Conservation (phyloP, 2,888 invertebrate species). For the Drosophila ochracea region DNA sequence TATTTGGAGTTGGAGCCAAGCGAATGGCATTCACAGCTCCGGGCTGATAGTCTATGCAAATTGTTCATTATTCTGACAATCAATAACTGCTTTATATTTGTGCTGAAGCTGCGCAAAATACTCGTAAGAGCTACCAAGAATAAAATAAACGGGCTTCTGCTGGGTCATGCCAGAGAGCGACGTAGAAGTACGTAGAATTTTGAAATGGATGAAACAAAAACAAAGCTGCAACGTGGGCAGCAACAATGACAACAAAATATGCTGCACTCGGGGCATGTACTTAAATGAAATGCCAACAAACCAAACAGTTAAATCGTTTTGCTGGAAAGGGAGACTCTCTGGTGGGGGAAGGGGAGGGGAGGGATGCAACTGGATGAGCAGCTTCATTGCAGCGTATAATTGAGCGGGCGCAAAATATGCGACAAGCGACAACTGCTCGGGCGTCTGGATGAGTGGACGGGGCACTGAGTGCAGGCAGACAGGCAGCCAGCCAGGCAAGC, state of each 20-base stretch:
- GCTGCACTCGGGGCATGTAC: slow-evolving; percentile 54
- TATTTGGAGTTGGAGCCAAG: neutral
- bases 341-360: slow-evolving; percentile 23
- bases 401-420: slow-evolving; percentile 77
- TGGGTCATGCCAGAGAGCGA: slow-evolving; percentile 16
- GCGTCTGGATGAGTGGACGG: slow-evolving; percentile 60
- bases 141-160: slow-evolving; percentile 8
- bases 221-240: slow-evolving; percentile 48
- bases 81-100: slow-evolving; percentile 78
- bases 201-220: slow-evolving; percentile 7
- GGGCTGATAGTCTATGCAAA: slow-evolving; percentile 48
- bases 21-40: slow-evolving; percentile 19
- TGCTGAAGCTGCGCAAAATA: slow-evolving; percentile 64
- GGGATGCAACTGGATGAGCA: slow-evolving; percentile 64
- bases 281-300: slow-evolving; percentile 77
- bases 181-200: neutral
- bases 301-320: slow-evolving; percentile 66
- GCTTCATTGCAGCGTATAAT: slow-evolving; percentile 80
- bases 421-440: slow-evolving; percentile 64
- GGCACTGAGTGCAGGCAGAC: slow-evolving; percentile 25
- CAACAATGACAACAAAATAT: slow-evolving; percentile 75
- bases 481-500: neutral
- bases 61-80: slow-evolving; percentile 74
- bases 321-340: slow-evolving; percentile 14
- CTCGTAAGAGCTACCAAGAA: slow-evolving; percentile 13